Evolutionary conservation across 2,888 invertebrate genomes (phyloP).

Genomic region (Leptinotarsa haldemani): DNA sequence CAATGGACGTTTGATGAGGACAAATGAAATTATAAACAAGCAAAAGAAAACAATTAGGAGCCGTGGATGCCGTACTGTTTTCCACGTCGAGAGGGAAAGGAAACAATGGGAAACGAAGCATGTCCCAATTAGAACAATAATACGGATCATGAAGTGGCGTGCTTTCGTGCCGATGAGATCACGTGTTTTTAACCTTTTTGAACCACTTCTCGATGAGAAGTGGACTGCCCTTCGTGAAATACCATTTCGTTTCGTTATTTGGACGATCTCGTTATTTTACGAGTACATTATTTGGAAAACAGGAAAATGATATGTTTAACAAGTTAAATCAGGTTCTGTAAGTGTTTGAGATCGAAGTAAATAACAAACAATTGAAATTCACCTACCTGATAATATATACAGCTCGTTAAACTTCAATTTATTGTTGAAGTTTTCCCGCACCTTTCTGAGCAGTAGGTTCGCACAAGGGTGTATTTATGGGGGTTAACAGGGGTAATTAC

Average conservation of each 20-base stretch:
- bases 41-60: conserved; percentile 50
- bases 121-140: conserved; percentile 59
- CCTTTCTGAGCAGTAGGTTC: no score
- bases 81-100: conserved; percentile 53
- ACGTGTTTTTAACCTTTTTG: conserved; percentile 28
- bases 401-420: no score
- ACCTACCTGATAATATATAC: no score
- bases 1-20: not conserved
- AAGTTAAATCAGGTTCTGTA: no score
- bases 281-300: not conserved
- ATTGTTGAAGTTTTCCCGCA: no score
- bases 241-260: conserved; percentile 5
- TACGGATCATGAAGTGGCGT: conserved; percentile 50
- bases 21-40: conserved; percentile 43
- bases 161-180: conserved; percentile 42
- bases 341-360: no score
- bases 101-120: conserved; percentile 50
- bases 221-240: not conserved
- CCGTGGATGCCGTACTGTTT: conserved; percentile 50
- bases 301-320: no score
- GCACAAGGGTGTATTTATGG: no score
- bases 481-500: no score
- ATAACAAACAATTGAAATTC: no score
- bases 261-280: conserved; percentile 1
- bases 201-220: conserved; percentile 6